Evolutionary conservation across 2,797 vertebrate genomes (phyloP).

Genomic region (Enteromius treurensis): DNA sequence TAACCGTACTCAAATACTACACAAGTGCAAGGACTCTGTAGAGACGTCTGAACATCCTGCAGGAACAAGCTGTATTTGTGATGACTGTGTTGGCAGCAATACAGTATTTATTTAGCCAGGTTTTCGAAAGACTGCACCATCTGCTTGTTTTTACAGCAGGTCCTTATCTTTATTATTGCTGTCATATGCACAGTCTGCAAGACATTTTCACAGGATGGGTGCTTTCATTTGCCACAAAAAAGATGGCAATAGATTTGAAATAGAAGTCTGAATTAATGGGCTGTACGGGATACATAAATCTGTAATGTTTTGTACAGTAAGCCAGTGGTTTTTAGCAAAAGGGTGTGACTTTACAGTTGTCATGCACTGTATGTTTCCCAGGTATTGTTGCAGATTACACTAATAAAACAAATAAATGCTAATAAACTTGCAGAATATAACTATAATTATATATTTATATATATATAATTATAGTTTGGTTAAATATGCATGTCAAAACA

Average conservation of each 20-base stretch:
- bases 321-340: background rate
- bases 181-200: background rate
- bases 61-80: constrained; percentile 5
- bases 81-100: background rate
- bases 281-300: background rate
- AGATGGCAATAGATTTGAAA: background rate
- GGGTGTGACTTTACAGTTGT: background rate
- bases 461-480: too few relatives aligned
- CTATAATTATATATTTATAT: too few relatives aligned
- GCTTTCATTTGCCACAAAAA: background rate
- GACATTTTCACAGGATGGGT: background rate
- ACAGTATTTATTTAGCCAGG: background rate
- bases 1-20: background rate
- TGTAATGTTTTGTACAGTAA: background rate
- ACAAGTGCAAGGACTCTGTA: background rate
- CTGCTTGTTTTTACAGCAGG: background rate
- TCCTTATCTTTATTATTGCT: background rate
- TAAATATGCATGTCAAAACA: too few relatives aligned
- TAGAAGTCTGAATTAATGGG: background rate
- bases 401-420: background rate
- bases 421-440: background rate
- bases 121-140: background rate
- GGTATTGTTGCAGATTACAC: background rate
- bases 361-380: background rate
- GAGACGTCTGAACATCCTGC: background rate